These are phyloP conservation scores for Cataglyphis altisquamis DNA, from an alignment of 2,888 invertebrate genomes.

Conservation along the genomic window DNA sequence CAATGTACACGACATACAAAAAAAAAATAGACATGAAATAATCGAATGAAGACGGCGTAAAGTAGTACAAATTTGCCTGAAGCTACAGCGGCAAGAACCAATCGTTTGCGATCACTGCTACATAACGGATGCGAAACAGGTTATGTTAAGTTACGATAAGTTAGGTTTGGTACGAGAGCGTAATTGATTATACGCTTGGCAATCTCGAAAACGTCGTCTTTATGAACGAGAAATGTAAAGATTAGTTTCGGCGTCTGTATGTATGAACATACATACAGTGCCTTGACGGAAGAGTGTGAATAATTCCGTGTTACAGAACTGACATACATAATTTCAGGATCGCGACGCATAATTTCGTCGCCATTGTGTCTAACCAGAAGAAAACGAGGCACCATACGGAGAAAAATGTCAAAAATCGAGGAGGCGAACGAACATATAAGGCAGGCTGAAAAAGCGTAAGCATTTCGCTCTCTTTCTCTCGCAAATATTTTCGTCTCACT, in stretches of 20 bases:
- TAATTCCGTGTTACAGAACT: background rate
- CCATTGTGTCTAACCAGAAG: background rate
- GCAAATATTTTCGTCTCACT: background rate
- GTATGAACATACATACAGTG: background rate
- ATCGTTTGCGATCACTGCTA: background rate
- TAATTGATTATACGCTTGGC: background rate
- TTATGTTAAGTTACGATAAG: background rate
- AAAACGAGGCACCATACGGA: slow-evolving; percentile 74
- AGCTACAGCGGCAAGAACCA: background rate
- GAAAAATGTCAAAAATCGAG: slow-evolving; percentile 89
- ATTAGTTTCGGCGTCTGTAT: slow-evolving; percentile 21
- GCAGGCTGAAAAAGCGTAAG: slow-evolving; percentile 93
- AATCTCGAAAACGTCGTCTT: slow-evolving; percentile 12
- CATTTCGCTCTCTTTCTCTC: background rate
- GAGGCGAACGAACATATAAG: slow-evolving; percentile 93
- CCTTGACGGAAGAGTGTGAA: background rate
- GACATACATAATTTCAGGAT: background rate
- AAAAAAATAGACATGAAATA: background rate
- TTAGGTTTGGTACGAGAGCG: background rate
- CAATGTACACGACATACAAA: background rate
- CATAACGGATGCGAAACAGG: background rate
- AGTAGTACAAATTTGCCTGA: background rate
- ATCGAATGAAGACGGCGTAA: background rate
- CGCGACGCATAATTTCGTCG: slow-evolving; percentile 11
- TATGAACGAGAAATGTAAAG: slow-evolving; percentile 9